Evolutionary conservation across 2,888 invertebrate species (phyloP), one percentile per base, ranked within the genome.

Genomic region (Yponomeuta evonymella): DNA sequence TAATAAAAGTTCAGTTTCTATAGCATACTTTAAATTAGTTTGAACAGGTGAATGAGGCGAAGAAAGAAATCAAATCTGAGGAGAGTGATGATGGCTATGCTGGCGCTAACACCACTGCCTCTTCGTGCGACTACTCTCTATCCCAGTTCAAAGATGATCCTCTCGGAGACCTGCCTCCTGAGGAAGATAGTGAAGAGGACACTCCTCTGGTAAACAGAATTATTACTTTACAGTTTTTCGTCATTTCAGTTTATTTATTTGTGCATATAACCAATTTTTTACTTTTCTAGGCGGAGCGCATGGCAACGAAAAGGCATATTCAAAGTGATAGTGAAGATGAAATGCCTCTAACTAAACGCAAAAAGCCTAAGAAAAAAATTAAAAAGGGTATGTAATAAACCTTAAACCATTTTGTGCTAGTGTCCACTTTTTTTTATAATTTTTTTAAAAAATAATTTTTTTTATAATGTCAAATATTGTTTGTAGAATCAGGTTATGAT

Each of bases 181-280:
- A 72, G 11, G 93, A 94, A 23, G 94, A 94, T 2, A 95, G 95
- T 74, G 96, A 96, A 75, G 96, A 96, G 81, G 96, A 97, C 84
- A 81, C 94, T 69, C 96, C 97, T 76, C 85, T 96, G 93, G 96
- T 96, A 93, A 91, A 88, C 81, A 71, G 65, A 70, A 36, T 48
- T 8, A 8, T 8, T 43, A 43, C 8, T 43, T 43, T 43, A 43
- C 3, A 43, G 3, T 43, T 5, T 43, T 43, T 8, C 8, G 1
- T 43, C 5, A 5, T 43, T 43, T 43, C 33, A 33, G 33, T 33
- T 33, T 8, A 43, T 8, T 43, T 8, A 43, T 43, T 43, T 43
- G 8, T 43, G 43, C 43, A 43, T 8, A 8, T 8, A 8, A 8
- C 43, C 43, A 5, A 43, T 43, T 36, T 43, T 12, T 67, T 43